These are phyloP conservation scores for Drosophila saltans DNA, from an alignment of 1,140 invertebrate species.

Conservation along the genomic window DNA sequence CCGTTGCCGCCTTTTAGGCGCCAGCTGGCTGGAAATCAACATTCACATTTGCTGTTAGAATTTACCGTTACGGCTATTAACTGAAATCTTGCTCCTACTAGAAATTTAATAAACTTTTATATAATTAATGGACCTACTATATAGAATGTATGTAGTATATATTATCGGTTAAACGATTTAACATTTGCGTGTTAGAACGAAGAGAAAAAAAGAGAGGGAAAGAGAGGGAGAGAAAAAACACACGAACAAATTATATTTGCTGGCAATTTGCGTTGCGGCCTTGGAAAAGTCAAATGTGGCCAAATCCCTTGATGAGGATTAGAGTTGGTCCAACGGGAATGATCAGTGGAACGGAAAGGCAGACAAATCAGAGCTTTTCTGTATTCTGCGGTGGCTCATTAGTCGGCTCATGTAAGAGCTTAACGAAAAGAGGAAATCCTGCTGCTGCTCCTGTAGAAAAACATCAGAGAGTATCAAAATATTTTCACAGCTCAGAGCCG, in stretches of 20 bases:
- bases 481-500: constrained; percentile 4
- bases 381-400: constrained; percentile 18
- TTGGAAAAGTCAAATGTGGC: constrained; percentile 32
- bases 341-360: constrained; percentile 5
- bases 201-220: constrained; percentile 3
- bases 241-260: constrained; percentile 24
- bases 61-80: constrained; percentile 12
- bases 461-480: constrained; percentile 14
- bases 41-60: constrained; percentile 8
- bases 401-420: constrained; percentile 21
- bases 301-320: constrained; percentile 9
- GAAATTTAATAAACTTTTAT: constrained; percentile 18
- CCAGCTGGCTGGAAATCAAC: constrained; percentile 9
- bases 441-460: background rate
- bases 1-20: constrained; percentile 27
- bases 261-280: constrained; percentile 33
- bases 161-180: constrained; percentile 23
- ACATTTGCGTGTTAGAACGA: constrained; percentile 39
- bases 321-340: background rate
- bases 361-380: constrained; percentile 7
- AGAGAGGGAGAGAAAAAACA: constrained; percentile 7
- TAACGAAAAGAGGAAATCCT: constrained; percentile 22
- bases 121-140: constrained; percentile 14
- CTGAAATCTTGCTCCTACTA: background rate
- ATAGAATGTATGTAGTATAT: background rate